phyloP scores from a whole-genome alignment of 2,797 vertebrate species.

The Sebastes taczanowskii region DNA sequence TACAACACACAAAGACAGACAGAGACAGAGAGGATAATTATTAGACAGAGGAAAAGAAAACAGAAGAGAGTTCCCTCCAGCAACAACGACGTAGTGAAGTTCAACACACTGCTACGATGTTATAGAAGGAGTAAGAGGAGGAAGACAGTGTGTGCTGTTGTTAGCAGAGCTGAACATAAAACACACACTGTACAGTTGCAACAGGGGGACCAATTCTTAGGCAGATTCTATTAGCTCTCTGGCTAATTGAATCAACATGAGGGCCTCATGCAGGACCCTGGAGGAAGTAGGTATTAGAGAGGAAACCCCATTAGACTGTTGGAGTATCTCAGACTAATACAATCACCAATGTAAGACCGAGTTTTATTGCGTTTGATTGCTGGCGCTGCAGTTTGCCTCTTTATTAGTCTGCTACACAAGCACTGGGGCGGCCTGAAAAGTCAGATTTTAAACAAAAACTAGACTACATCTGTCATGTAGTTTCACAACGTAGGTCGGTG shows the following conservation, averaged over 20 bases:
- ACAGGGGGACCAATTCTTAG: constrained; percentile 64
- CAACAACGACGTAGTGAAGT: not conserved
- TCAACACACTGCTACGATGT: constrained; percentile 18
- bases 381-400: constrained; percentile 29
- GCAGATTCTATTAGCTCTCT: constrained; percentile 70
- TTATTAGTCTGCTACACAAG: constrained; percentile 23
- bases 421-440: not conserved
- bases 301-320: constrained; percentile 69
- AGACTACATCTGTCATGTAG: not conserved
- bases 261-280: constrained; percentile 61
- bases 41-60: constrained; percentile 26
- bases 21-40: not conserved
- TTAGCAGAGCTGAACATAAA: constrained; percentile 50
- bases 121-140: constrained; percentile 23
- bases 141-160: constrained; percentile 62
- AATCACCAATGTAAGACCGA: constrained; percentile 52
- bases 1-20: constrained; percentile 9
- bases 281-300: constrained; percentile 74
- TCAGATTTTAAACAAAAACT: not conserved
- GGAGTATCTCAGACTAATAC: constrained; percentile 62
- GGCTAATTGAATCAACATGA: constrained; percentile 74
- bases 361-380: constrained; percentile 47
- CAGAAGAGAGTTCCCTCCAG: not conserved
- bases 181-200: constrained; percentile 53
- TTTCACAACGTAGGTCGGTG: not conserved